Base-by-base conservation (phyloP, 2,113 vertebrate genomes). In the Misgurnus mizolepis region DNA sequence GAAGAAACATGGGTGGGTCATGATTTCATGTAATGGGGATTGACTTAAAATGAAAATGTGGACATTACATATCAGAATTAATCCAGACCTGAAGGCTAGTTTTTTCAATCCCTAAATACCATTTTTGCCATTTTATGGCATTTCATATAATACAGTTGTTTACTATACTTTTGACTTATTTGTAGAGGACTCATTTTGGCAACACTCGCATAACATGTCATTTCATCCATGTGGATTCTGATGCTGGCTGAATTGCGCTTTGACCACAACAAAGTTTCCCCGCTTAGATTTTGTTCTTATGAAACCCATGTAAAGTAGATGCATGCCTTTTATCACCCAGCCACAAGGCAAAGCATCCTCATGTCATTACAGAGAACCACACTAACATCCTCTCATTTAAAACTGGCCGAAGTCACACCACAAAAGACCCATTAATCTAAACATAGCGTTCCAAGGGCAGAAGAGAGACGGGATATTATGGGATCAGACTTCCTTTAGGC, bases 321-420 rank as follows among this genome's bases (percentile, higher is more conserved):
- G 53, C 50, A 47, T 41, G 47, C n/a, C 74, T 56, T 78, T 61
- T 53, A 64, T 67, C 62, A 67, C 43, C 41, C 68, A 65, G 66
- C 75, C 74, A 60, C 75, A 79, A 77, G 56, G 76, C 69, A 72
- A 56, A 73, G 62, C 68, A 58, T 43, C 53, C 77, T 69, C 47
- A 11, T 68, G 64, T 82, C 81, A 83, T 85, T 85, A 82, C 55
- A 77, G 67, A 76, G 69, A 49, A 66, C 66, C 72, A 64, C 58
- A 71, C 34, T 17, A 53, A 79, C 81, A 83, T 75, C 78, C 78
- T 82, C 71, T 78, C 60, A 83, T 85, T 75, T 81, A 15, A 62
- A 81, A 65, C 75, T 22, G 75, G 17, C 49, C 81, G 56, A 72
- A 81, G 56, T 75, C n/a, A 75, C 62, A 69, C 78, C 74, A 12